These are phyloP conservation scores for Panonychus citri DNA, from an alignment of 1,140 invertebrate species.

Conservation along the genomic window DNA sequence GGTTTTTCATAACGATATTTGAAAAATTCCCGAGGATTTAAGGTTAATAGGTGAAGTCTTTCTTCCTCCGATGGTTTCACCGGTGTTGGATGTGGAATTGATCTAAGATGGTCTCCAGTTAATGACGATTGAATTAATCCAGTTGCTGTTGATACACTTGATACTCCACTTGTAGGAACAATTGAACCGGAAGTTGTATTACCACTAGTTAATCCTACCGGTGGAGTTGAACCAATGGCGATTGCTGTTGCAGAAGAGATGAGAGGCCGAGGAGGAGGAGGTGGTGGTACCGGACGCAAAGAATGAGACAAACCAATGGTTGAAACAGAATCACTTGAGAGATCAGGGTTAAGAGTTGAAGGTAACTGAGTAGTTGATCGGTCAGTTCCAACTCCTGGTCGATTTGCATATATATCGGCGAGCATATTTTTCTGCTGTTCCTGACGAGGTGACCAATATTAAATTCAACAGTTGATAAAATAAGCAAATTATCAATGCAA, in stretches of 20 bases:
- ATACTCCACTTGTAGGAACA: background rate
- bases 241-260: background rate
- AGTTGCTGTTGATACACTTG: background rate
- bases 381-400: background rate
- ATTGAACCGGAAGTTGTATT: constrained; percentile 17
- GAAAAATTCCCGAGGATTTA: constrained; percentile 14
- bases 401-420: constrained; percentile 6
- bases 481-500: too few species aligned
- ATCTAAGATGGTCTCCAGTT: constrained; percentile 24
- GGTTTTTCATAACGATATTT: constrained; percentile 13
- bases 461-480: too few species aligned
- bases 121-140: background rate
- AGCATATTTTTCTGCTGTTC: constrained; percentile 5
- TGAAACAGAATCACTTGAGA: background rate
- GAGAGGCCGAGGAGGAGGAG: background rate
- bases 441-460: background rate
- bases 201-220: background rate
- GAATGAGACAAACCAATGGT: background rate
- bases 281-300: background rate
- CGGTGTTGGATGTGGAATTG: constrained; percentile 42
- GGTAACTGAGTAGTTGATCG: constrained; percentile 1
- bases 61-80: constrained; percentile 25
- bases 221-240: background rate
- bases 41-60: constrained; percentile 10
- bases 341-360: background rate